phyloP scores from a whole-genome alignment of 2,113 vertebrate genomes.

The Hassar affinis region DNA sequence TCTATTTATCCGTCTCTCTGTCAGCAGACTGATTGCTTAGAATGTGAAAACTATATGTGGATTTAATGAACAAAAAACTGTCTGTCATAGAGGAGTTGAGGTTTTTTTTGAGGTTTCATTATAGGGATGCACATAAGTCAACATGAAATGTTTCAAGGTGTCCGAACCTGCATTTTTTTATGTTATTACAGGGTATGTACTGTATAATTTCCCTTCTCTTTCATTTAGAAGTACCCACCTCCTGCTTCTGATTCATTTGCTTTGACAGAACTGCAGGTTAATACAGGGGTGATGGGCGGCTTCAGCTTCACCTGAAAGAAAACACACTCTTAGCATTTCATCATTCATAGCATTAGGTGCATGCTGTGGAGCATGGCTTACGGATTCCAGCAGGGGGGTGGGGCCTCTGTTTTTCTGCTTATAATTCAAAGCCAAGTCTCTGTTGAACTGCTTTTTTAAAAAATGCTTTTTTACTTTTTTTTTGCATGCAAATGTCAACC shows the following conservation, averaged over 20 bases:
- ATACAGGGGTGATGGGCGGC: constrained; percentile 66
- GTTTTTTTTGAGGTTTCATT: not conserved
- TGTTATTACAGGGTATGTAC: not conserved
- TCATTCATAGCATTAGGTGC: constrained; percentile 4
- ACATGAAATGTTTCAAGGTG: not conserved
- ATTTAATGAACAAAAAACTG: not conserved
- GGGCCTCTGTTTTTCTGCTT: not conserved
- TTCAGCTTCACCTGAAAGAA: constrained; percentile 68
- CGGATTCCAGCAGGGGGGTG: not conserved
- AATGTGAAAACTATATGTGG: not conserved
- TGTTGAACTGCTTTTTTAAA: too few relatives aligned
- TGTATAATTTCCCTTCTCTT: not conserved
- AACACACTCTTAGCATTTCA: constrained; percentile 26
- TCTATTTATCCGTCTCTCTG: constrained; percentile 11
- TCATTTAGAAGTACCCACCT: constrained; percentile 57
- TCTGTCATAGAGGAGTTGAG: not conserved
- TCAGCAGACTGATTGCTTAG: not conserved
- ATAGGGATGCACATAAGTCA: not conserved
- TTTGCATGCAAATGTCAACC: not conserved
- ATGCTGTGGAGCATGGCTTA: not conserved
- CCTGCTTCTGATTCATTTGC: constrained; percentile 27
- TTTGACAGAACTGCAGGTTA: constrained; percentile 49
- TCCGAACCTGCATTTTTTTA: not conserved
- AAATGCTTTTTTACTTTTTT: too few relatives aligned
- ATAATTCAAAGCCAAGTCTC: not conserved